Base-by-base conservation (phyloP, 2,888 invertebrate genomes). In the Schrankia costaestrigalis region DNA sequence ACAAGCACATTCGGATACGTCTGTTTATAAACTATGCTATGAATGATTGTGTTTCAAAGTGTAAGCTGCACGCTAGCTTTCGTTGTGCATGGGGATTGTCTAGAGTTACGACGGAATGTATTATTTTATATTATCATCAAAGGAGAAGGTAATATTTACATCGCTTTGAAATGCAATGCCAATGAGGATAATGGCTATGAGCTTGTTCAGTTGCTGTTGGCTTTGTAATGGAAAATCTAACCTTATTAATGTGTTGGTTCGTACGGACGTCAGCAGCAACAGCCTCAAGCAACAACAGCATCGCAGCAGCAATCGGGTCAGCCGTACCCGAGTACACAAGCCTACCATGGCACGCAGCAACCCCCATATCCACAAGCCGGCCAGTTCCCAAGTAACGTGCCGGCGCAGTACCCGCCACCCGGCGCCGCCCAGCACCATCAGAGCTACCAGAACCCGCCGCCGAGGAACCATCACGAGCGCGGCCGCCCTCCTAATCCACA, bases 201-300 rank as follows among this genome's bases (percentile, higher is more conserved):
- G 82, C 85, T 85, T 82, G 67, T 63, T 64, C 62, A 65, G 73
- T 87, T 86, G 86, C 86, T 87, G 71, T 75, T 78, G 75, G 84
- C 80, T 84, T 84, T 68, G 62, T 78, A 71, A 85, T 80, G 84
- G 86, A 87, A 86, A 87, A 87, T 86, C 87, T 87, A 87, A 87
- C 87, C 87, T 87, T 85, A 86, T 86, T 87, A 87, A 87, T 87
- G 87, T 87, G 84, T 87, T 87, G 87, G 86, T 87, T 78, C 87
- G 87, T 87, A 87, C 86, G 87, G 87, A 87, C 87, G 87, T 86
- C 86, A 87, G 87, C 87, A 88, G 86, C 87, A 87, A 86, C 81
- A 85, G 83, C 84, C 85, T 82, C 88, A 87, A 85, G 84, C 82
- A 75, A 77, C 78, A 75, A 85, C 79, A 80, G 81, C 79, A 78